Conservation (phyloP, 1,140 invertebrate species). For the Scaptodrosophila lebanonensis region DNA sequence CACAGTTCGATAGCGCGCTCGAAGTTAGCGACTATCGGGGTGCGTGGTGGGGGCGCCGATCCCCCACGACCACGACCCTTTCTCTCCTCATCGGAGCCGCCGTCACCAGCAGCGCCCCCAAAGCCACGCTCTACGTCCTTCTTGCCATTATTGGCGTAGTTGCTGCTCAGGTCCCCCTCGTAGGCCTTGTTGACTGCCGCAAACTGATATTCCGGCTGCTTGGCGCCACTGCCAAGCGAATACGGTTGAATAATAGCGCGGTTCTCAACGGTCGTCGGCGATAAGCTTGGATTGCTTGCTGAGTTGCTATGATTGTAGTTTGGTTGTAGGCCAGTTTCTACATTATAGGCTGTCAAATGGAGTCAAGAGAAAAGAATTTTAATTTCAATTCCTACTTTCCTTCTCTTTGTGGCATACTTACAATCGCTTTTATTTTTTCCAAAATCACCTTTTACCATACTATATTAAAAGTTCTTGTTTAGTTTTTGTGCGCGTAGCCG, state of each 20-base stretch:
- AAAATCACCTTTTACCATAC: conserved; percentile 88
- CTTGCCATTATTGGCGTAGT: conserved; percentile 61
- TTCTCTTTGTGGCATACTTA: conserved; percentile 75
- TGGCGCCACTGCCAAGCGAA: conserved; percentile 48
- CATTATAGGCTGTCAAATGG: conserved; percentile 63
- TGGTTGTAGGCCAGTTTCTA: conserved; percentile 85
- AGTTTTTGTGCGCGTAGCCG: conserved; percentile 71
- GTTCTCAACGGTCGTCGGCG: conserved; percentile 58
- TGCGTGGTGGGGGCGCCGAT: conserved; percentile 62
- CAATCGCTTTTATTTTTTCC: conserved; percentile 85
- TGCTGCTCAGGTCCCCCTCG: conserved; percentile 56
- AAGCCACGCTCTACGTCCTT: conserved; percentile 74
- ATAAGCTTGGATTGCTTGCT: no score
- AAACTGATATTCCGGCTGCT: conserved; percentile 69
- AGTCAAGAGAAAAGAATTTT: no score
- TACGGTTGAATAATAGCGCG: conserved; percentile 71
- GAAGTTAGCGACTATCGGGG: conserved; percentile 86
- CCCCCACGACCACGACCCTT: conserved; percentile 36
- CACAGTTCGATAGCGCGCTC: conserved; percentile 89
- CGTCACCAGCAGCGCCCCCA: conserved; percentile 47
- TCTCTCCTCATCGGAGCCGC: conserved; percentile 51
- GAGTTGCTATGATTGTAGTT: conserved; percentile 83
- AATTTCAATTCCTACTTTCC: no score
- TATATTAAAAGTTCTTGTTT: conserved; percentile 79
- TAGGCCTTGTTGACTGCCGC: conserved; percentile 67